Evolutionary conservation across 2,888 invertebrate genomes (phyloP).

Genomic region (Monopis laevigella): DNA sequence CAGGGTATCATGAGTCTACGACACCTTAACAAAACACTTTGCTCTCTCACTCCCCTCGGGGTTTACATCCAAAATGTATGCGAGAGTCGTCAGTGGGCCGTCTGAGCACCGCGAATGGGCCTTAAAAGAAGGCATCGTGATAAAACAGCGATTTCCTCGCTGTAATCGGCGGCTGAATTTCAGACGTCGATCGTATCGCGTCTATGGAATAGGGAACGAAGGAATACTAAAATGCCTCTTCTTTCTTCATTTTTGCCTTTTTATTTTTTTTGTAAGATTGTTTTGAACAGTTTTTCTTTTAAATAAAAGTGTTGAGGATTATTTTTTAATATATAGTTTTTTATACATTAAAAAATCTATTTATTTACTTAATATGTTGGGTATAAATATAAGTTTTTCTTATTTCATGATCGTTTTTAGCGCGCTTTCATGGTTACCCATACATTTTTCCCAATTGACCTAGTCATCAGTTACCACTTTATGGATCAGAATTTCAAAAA

Average conservation of each 20-base stretch:
- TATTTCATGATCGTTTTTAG: no score
- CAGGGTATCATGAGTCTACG: constrained; percentile 8
- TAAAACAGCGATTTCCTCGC: constrained; percentile 49
- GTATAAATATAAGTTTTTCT: no score
- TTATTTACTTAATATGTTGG: no score
- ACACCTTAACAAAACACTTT: constrained; percentile 12
- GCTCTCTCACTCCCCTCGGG: constrained; percentile 3
- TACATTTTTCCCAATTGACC: no score
- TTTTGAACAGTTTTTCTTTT: background rate
- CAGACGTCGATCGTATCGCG: constrained; percentile 41
- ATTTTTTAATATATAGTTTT: no score
- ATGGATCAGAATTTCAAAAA: no score
- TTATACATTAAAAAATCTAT: no score
- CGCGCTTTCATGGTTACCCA: no score
- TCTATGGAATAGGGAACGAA: constrained; percentile 15
- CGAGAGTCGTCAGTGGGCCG: constrained; percentile 12
- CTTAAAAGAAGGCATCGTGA: constrained; percentile 25
- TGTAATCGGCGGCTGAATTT: constrained; percentile 51
- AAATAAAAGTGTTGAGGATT: no score
- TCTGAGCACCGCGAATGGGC: constrained; percentile 12
- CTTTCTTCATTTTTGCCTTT: background rate
- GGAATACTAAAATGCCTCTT: constrained; percentile 8
- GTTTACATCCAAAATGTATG: constrained; percentile 14
- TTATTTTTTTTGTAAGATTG: constrained; percentile 1
- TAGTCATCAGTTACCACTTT: no score